phyloP scores from a whole-genome alignment of 2,888 invertebrate genomes.

The Penaeus monodon region DNA sequence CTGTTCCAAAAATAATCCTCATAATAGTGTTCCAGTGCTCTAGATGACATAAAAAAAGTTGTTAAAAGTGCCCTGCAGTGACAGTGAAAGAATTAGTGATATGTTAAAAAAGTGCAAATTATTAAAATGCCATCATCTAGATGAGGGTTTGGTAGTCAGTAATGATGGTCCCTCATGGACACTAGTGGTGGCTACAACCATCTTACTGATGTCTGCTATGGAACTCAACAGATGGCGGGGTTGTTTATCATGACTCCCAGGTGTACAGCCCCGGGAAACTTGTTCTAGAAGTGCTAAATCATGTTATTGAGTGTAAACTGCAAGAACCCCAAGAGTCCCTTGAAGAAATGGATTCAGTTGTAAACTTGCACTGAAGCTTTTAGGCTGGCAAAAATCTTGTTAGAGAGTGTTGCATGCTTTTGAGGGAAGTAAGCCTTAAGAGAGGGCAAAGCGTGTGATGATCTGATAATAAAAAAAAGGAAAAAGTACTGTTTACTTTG shows the following conservation, averaged over 20 bases:
- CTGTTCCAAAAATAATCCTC: slow-evolving; percentile 76
- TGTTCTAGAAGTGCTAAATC: slow-evolving; percentile 7
- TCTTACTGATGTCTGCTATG: slow-evolving; percentile 36
- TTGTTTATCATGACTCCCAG: slow-evolving; percentile 33
- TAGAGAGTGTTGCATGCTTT: slow-evolving; percentile 35
- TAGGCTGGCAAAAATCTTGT: slow-evolving; percentile 26
- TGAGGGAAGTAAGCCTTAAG: neutral
- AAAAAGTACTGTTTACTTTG: no score
- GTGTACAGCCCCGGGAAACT: neutral
- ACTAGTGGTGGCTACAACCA: slow-evolving; percentile 43
- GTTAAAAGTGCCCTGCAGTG: neutral
- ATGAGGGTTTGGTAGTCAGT: slow-evolving; percentile 41
- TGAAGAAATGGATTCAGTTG: neutral
- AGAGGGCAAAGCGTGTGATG: neutral
- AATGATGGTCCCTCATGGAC: slow-evolving; percentile 61
- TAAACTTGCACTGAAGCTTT: slow-evolving; percentile 27
- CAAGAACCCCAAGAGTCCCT: slow-evolving; percentile 3
- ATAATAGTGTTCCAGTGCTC: slow-evolving; percentile 78
- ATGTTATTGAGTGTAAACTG: slow-evolving; percentile 7
- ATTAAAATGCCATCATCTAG: slow-evolving; percentile 8
- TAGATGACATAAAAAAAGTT: slow-evolving; percentile 70
- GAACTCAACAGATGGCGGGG: slow-evolving; percentile 38
- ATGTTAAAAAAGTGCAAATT: slow-evolving; percentile 12
- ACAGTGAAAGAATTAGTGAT: slow-evolving; percentile 11
- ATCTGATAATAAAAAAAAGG: neutral